phyloP scores from a whole-genome alignment of 2,888 invertebrate genomes.

The Aleiodes testaceus region DNA sequence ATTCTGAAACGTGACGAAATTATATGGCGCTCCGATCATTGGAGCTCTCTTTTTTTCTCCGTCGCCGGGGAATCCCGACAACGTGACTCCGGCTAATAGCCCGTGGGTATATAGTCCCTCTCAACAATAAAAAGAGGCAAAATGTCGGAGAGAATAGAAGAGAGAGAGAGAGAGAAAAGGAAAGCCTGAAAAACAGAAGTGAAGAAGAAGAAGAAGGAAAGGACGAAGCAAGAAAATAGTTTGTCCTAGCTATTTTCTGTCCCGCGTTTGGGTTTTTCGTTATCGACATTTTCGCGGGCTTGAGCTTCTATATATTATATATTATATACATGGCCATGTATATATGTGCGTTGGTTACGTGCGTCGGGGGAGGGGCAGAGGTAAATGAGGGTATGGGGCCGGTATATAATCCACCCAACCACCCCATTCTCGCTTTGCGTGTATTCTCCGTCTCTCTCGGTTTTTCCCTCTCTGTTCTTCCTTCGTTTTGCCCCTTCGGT shows the following conservation, averaged over 20 bases:
- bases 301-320: slow-evolving; percentile 19
- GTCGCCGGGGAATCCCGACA: slow-evolving; percentile 27
- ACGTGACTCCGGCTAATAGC: slow-evolving; percentile 38
- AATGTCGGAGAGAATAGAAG: neutral
- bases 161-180: neutral
- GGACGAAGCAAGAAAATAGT: slow-evolving; percentile 1
- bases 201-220: slow-evolving; percentile 22
- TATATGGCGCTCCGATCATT: slow-evolving; percentile 39
- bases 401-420: slow-evolving; percentile 14
- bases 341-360: slow-evolving; percentile 53
- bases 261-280: slow-evolving; percentile 67
- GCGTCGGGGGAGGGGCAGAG: slow-evolving; percentile 41
- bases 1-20: slow-evolving; percentile 50
- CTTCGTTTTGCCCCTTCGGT: slow-evolving; percentile 24
- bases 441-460: slow-evolving; percentile 29
- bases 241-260: slow-evolving; percentile 22
- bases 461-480: slow-evolving; percentile 41
- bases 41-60: slow-evolving; percentile 35
- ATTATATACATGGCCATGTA: neutral
- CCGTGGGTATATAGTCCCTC: slow-evolving; percentile 25
- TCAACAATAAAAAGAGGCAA: slow-evolving; percentile 11
- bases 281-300: slow-evolving; percentile 71
- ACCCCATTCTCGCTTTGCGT: slow-evolving; percentile 31
- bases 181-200: slow-evolving; percentile 20
- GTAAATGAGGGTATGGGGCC: slow-evolving; percentile 1